phyloP scores from a whole-genome alignment of 2,113 vertebrate species.

The Microtus oregoni region DNA sequence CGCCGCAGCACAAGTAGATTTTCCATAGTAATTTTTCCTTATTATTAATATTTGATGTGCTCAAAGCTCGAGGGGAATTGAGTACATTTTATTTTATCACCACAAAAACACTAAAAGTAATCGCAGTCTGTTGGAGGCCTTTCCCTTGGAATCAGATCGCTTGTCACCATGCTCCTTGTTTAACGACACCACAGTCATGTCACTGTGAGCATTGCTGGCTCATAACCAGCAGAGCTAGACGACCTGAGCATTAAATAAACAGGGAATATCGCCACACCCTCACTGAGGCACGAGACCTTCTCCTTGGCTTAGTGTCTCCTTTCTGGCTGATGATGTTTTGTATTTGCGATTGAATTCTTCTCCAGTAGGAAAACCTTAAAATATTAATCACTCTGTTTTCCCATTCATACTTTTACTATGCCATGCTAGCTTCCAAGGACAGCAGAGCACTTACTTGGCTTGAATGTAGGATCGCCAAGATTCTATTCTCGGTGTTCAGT shows the following conservation, averaged over 20 bases:
- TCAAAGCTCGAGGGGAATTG: background rate
- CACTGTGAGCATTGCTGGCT: background rate
- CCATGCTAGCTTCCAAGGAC: background rate
- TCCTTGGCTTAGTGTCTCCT: background rate
- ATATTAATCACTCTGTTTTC: background rate
- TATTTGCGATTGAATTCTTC: background rate
- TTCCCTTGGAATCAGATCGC: background rate
- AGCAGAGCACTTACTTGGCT: background rate
- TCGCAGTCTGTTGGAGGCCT: background rate
- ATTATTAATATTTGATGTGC: background rate
- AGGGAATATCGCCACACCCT: background rate
- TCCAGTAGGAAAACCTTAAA: background rate
- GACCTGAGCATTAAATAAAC: background rate
- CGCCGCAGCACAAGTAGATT: background rate
- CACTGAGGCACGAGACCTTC: no score
- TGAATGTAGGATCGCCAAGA: background rate
- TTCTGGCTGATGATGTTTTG: background rate
- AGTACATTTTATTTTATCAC: background rate
- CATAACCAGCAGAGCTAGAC: background rate
- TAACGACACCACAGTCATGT: background rate
- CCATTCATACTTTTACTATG: background rate
- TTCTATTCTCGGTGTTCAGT: background rate
- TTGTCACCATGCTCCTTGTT: background rate
- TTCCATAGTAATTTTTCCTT: background rate
- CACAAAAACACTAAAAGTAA: background rate